Percentiles rank a stretch among this genome's conserved stretches.
phyloP scores from a whole-genome alignment of 2,113 vertebrate genomes.

The Gavia stellata region DNA sequence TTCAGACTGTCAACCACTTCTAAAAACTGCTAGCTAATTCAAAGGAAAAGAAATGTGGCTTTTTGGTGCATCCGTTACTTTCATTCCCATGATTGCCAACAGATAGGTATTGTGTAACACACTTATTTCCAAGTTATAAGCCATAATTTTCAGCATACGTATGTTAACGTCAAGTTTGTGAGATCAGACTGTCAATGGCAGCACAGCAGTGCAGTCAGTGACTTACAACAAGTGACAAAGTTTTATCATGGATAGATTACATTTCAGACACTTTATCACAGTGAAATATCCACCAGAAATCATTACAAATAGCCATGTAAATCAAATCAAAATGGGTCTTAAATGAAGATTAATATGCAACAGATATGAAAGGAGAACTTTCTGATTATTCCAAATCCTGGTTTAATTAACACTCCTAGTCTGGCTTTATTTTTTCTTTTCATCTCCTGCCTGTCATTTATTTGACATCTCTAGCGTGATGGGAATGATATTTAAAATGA shows the following conservation, averaged over 20 bases:
- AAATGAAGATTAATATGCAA: background rate
- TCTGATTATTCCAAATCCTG: background rate
- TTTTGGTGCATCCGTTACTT: background rate
- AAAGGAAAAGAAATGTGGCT: background rate
- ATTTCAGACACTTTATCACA: background rate
- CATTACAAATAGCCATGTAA: background rate
- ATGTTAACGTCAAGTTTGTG: background rate
- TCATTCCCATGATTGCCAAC: background rate
- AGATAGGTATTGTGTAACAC: background rate
- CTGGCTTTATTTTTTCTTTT: slow-evolving; percentile 1
- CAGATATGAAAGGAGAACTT: background rate
- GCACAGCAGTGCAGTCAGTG: background rate
- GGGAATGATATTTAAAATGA: background rate
- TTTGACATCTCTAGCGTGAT: background rate
- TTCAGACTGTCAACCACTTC: background rate
- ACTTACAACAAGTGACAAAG: background rate
- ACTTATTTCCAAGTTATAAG: background rate
- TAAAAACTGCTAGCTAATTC: background rate
- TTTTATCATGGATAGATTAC: background rate
- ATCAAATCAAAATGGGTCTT: background rate
- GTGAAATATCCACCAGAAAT: background rate
- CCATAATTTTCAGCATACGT: background rate
- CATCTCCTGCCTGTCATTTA: background rate
- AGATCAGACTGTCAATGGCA: background rate
- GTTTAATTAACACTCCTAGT: slow-evolving; percentile 38